A percentile compares a stretch with the other conserved stretches of the same genome.
phyloP scores from a whole-genome alignment of 1,140 invertebrate genomes.

The Charaxes varanes region DNA sequence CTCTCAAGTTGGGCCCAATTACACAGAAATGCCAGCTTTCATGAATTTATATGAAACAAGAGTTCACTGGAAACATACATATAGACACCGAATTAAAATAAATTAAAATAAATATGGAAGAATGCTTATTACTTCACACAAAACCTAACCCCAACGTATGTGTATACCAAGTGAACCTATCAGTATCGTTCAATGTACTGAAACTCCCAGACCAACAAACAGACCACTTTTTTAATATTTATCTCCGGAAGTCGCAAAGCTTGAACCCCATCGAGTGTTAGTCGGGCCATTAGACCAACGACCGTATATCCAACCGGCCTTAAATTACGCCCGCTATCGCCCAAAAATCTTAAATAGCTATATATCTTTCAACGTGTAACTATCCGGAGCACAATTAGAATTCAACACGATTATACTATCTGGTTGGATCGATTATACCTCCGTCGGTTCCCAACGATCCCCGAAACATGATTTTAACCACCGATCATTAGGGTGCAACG shows the following conservation, averaged over 20 bases:
- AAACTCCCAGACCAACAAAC: too few species aligned
- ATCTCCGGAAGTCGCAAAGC: slow-evolving; percentile 6
- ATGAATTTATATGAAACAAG: too few species aligned
- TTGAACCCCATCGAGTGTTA: slow-evolving; percentile 14
- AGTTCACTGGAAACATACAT: too few species aligned
- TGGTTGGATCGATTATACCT: slow-evolving; percentile 31
- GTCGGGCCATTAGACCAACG: slow-evolving; percentile 23
- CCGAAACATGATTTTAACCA: slow-evolving; percentile 30
- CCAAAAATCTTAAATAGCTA: slow-evolving; percentile 29
- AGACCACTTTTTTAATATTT: slow-evolving; percentile 3
- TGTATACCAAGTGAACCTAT: too few species aligned
- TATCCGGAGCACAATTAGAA: slow-evolving; percentile 37
- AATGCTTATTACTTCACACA: too few species aligned
- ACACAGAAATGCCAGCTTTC: too few species aligned
- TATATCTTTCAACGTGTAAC: slow-evolving; percentile 29
- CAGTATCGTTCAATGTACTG: too few species aligned
- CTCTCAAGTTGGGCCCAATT: too few species aligned
- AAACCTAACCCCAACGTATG: too few species aligned
- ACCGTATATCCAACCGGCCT: slow-evolving; percentile 29
- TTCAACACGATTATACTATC: slow-evolving; percentile 38
- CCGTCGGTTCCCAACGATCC: slow-evolving; percentile 31
- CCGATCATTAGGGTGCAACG: slow-evolving; percentile 36
- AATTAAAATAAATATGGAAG: too few species aligned
- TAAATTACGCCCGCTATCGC: slow-evolving; percentile 26
- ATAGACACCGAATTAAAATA: too few species aligned